Base-by-base conservation (phyloP, 2,113 vertebrate species). In the Symphodus melops region DNA sequence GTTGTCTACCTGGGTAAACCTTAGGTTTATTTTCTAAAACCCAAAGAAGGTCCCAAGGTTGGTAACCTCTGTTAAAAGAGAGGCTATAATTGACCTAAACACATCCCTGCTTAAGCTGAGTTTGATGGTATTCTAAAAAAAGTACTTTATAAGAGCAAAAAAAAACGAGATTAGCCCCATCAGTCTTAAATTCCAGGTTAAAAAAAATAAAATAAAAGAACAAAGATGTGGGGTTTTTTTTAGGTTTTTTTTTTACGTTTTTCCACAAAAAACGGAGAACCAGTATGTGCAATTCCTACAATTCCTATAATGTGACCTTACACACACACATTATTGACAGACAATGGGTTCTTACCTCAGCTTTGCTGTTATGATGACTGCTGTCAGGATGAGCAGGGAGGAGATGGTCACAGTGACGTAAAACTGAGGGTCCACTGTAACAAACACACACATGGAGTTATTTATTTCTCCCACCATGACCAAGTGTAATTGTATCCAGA, bases 341-440 rank as follows among this genome's bases (percentile, higher is more conserved):
- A 59, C 39, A 70, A 75, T 10, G 9, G 63, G 20, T 73, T 85
- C 94, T 89, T 94, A 95, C 94, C 94, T 94, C 83, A 95, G 92
- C 93, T 95, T 95, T 78, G 94, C 94, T 67, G 92, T 92, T 63
- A 95, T 94, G 86, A 94, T 70, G 84, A 94, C 89, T 13, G 92
- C 94, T 28, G 90, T 93, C 79, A 95, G 75, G 87, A 95, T 92
- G 85, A 95, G 93, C 79, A 95, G 83, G 10, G 94, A 92, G 37
- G 94, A 95, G 89, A 95, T 95, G 86, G 91, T 95, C 88, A 95
- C 93, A 28, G 94, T 95, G 87, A 95, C 94, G 75, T 95, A 95
- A 91, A 95, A 95, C 92, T 95, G 94, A 84, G 94, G 94, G 90
- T 95, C 94, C 84, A 95, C 94, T 95, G 91, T 73, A 90, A 92